Evolutionary conservation across 1,140 invertebrate species (phyloP).

Genomic region (Zaprionus capensis): DNA sequence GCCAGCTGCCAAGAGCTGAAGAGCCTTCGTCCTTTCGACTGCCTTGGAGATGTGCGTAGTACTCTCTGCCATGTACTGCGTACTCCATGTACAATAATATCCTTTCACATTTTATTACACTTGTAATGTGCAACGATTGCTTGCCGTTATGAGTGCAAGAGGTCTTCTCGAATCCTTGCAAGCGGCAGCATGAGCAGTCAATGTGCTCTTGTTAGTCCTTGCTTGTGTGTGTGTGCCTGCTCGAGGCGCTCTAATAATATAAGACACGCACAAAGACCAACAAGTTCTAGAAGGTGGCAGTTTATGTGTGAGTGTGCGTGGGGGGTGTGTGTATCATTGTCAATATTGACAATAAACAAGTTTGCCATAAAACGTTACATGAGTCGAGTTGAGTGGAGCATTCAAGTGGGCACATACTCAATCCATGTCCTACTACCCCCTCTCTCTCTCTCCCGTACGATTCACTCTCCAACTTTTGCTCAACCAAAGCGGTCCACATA

Average conservation of each 20-base stretch:
- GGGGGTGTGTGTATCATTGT: constrained; percentile 61
- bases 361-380: constrained; percentile 77
- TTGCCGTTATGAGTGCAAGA: constrained; percentile 26
- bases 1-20: constrained; percentile 8
- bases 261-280: constrained; percentile 44
- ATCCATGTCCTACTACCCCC: constrained; percentile 20
- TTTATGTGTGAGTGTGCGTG: constrained; percentile 17
- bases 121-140: constrained; percentile 78
- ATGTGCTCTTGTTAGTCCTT: constrained; percentile 1
- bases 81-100: constrained; percentile 64
- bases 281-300: constrained; percentile 32
- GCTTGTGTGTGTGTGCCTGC: constrained; percentile 41
- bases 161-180: constrained; percentile 21
- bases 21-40: constrained; percentile 13
- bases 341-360: constrained; percentile 83
- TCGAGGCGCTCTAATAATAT: constrained; percentile 70
- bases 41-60: constrained; percentile 25
- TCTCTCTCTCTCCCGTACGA: neutral
- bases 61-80: neutral
- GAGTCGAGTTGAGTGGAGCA: constrained; percentile 40
- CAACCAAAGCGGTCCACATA: constrained; percentile 28
- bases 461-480: neutral
- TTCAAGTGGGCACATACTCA: constrained; percentile 36
- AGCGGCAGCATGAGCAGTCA: constrained; percentile 51
- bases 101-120: constrained; percentile 81